phyloP scores from a whole-genome alignment of 2,888 invertebrate species.

The Leucania comma region DNA sequence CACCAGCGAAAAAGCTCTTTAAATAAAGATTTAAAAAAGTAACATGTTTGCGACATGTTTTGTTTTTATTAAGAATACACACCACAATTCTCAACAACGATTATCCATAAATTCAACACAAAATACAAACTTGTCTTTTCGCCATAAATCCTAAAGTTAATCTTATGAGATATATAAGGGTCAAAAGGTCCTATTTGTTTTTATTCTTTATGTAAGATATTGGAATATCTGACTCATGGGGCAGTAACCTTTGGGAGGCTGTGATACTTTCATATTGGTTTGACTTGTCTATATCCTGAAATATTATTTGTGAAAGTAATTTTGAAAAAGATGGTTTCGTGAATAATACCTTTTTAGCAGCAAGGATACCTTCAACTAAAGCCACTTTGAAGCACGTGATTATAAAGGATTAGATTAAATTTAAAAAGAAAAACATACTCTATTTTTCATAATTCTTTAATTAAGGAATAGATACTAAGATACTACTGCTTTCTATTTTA shows the following conservation, averaged over 20 bases:
- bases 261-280: conserved; percentile 4
- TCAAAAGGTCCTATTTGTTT: conserved; percentile 22
- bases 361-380: not conserved
- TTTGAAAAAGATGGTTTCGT: not conserved
- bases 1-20: too few species aligned
- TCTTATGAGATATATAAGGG: conserved; percentile 31
- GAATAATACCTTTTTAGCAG: not conserved
- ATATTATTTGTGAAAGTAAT: not conserved
- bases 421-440: too few species aligned
- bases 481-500: not conserved
- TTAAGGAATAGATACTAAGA: not conserved
- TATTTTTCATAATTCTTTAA: too few species aligned
- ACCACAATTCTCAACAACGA: too few species aligned
- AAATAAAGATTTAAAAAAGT: too few species aligned
- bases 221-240: conserved; percentile 33
- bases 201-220: conserved; percentile 35
- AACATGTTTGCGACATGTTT: too few species aligned
- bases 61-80: too few species aligned
- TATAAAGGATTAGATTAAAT: too few species aligned
- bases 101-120: conserved; percentile 13
- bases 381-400: not conserved
- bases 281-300: not conserved
- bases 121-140: conserved; percentile 15
- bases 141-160: conserved; percentile 33
- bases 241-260: not conserved